Percentiles rank a stretch among this genome's conserved stretches.
Evolutionary conservation across 1,140 invertebrate species (phyloP).

Genomic region (Rhopalosiphum padi): DNA sequence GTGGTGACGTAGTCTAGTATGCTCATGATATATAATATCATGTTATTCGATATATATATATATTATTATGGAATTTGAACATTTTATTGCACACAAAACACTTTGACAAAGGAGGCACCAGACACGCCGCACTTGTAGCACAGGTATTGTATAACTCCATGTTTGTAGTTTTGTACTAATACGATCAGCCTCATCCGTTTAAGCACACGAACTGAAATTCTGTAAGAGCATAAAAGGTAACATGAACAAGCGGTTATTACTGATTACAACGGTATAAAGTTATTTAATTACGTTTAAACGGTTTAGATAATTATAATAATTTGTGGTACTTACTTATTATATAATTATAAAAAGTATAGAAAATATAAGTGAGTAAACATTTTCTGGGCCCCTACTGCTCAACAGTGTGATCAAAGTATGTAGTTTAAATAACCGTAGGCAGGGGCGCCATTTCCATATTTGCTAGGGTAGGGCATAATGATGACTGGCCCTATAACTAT

Average conservation of each 20-base stretch:
- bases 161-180: conserved; percentile 60
- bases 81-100: conserved; percentile 65
- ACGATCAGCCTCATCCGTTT: background rate
- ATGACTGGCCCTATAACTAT: no score
- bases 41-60: background rate
- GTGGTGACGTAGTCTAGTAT: background rate
- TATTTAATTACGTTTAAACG: no score
- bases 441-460: no score
- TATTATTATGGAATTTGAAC: background rate
- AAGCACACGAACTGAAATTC: background rate
- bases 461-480: no score
- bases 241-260: background rate
- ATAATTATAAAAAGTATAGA: no score
- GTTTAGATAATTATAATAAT: no score
- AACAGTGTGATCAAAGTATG: no score
- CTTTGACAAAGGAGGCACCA: conserved; percentile 64
- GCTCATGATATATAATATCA: no score
- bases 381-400: no score
- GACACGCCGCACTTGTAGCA: conserved; percentile 62
- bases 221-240: background rate
- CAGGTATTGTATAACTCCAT: conserved; percentile 63
- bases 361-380: no score
- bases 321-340: no score
- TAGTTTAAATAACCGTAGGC: no score
- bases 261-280: background rate